Evolutionary conservation across 2,888 invertebrate species (phyloP).

Genomic region (Cheilosia vulpina): DNA sequence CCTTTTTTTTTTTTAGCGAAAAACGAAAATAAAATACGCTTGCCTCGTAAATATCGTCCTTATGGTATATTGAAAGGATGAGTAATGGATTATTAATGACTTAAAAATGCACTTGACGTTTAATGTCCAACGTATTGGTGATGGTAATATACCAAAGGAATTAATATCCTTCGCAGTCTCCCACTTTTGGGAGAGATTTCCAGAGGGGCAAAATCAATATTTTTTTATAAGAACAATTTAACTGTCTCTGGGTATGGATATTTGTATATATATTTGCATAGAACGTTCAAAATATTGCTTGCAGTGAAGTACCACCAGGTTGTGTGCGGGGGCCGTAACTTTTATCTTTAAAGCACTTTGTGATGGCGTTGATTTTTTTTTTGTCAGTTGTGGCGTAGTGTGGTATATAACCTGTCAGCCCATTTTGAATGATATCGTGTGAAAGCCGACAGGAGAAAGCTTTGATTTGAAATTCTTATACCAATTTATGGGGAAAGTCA

Average conservation of each 20-base stretch:
- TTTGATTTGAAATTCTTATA: too few relatives aligned
- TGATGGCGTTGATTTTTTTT: too few relatives aligned
- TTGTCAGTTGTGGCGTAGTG: too few relatives aligned
- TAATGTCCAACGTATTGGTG: constrained; percentile 24
- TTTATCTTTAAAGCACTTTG: background rate
- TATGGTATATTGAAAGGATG: constrained; percentile 10
- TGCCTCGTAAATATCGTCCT: background rate
- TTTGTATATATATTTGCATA: background rate
- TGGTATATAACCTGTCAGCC: too few relatives aligned
- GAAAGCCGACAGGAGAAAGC: too few relatives aligned
- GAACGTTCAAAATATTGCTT: background rate
- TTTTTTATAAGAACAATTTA: background rate
- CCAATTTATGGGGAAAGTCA: too few relatives aligned
- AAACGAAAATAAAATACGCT: background rate
- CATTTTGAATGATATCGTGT: too few relatives aligned
- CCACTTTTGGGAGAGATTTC: background rate
- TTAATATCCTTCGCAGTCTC: background rate
- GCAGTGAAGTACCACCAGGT: constrained; percentile 9
- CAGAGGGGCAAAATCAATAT: background rate
- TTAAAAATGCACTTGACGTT: constrained; percentile 46
- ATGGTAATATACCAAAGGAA: constrained; percentile 11
- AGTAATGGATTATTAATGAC: constrained; percentile 69
- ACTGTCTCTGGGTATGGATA: background rate
- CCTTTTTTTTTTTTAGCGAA: constrained; percentile 37
- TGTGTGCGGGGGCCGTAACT: background rate